Percentiles rank a stretch among this genome's conserved stretches.
Conservation (phyloP, 1,140 invertebrate species). For the Thaumatotibia leucotreta region DNA sequence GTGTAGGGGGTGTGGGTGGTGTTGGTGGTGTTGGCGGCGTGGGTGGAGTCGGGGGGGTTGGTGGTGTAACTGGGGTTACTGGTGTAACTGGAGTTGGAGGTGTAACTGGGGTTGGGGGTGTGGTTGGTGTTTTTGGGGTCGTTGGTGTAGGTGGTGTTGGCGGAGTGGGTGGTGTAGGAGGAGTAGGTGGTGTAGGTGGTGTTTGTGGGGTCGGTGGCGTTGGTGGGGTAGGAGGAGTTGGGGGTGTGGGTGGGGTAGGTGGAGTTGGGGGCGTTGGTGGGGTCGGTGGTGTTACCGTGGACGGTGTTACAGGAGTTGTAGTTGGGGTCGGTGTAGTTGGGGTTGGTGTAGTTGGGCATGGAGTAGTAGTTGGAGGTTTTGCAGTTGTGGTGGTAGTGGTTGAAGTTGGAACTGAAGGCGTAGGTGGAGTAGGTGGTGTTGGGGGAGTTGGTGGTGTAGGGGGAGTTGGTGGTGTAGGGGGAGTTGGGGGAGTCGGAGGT, state of each 20-base stretch:
- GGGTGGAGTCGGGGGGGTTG: background rate
- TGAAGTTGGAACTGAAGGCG: background rate
- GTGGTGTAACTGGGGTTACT: background rate
- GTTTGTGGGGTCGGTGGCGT: background rate
- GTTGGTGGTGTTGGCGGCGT: background rate
- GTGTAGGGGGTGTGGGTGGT: background rate
- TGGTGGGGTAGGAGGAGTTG: too few relatives aligned
- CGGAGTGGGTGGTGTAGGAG: background rate
- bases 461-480: background rate
- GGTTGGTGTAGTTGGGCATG: too few relatives aligned
- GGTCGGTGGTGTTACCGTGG: too few relatives aligned
- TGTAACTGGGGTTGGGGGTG: background rate
- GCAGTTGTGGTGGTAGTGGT: too few relatives aligned
- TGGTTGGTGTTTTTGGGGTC: background rate
- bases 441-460: background rate
- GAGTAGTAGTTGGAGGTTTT: too few relatives aligned
- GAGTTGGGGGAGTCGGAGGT: too few relatives aligned
- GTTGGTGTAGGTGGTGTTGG: background rate
- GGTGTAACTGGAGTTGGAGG: background rate
- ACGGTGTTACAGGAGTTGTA: too few relatives aligned
- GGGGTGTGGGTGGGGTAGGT: too few relatives aligned
- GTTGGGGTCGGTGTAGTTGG: too few relatives aligned
- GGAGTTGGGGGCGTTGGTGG: too few relatives aligned
- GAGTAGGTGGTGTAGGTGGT: background rate
- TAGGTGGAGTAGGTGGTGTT: background rate